These are phyloP conservation scores for Eupithecia tripunctaria DNA, from an alignment of 2,888 invertebrate genomes.

Conservation along the genomic window DNA sequence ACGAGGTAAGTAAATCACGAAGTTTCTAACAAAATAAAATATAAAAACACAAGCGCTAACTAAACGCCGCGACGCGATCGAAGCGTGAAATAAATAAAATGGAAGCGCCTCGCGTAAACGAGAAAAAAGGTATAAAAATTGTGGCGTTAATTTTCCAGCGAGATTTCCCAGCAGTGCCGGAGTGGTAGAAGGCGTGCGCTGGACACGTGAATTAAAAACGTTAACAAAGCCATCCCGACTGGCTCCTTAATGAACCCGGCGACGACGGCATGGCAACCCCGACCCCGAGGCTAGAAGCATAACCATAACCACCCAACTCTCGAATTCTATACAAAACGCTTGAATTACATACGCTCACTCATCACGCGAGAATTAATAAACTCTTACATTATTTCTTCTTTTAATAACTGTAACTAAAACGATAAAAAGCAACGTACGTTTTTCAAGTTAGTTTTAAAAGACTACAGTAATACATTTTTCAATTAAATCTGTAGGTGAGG, in stretches of 20 bases:
- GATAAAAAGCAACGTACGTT: background rate
- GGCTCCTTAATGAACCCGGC: conserved; percentile 77
- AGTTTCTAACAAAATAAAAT: conserved; percentile 63
- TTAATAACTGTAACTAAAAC: background rate
- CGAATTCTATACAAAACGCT: conserved; percentile 46
- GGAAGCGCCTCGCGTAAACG: conserved; percentile 73
- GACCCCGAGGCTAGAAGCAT: conserved; percentile 43
- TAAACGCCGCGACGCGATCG: conserved; percentile 75
- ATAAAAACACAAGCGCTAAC: conserved; percentile 64
- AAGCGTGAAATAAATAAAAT: conserved; percentile 81
- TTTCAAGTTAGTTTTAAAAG: background rate
- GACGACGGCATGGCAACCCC: conserved; percentile 54
- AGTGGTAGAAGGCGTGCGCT: conserved; percentile 71
- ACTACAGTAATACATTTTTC: background rate
- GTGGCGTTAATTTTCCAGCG: conserved; percentile 82
- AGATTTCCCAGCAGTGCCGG: conserved; percentile 80
- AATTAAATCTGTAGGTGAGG: background rate
- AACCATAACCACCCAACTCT: conserved; percentile 36
- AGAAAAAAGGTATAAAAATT: conserved; percentile 73
- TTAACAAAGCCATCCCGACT: conserved; percentile 78
- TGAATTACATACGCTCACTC: conserved; percentile 48
- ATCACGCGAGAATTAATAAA: conserved; percentile 31
- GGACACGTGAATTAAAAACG: conserved; percentile 84
- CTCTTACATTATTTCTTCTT: background rate
- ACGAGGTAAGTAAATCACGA: conserved; percentile 54